phyloP scores from a whole-genome alignment of 2,888 invertebrate genomes.

The Andrena fulva region DNA sequence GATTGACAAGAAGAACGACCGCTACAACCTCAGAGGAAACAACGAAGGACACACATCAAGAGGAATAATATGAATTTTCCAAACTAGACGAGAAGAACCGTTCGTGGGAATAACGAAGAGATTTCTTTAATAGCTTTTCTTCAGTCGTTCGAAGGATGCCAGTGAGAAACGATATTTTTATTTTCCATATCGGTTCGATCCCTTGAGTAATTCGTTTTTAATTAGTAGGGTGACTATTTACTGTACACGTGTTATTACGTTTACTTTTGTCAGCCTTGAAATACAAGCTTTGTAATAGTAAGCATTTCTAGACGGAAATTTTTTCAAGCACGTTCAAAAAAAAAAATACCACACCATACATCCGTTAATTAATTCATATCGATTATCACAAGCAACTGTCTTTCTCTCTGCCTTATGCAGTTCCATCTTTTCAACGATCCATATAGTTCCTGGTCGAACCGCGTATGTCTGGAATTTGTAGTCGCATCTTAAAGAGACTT shows the following conservation, averaged over 20 bases:
- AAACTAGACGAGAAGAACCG: constrained; percentile 1
- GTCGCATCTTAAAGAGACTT: not conserved
- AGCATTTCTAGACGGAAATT: constrained; percentile 8
- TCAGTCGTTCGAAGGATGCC: not conserved
- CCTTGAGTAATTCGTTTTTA: constrained; percentile 17
- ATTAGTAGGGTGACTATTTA: not conserved
- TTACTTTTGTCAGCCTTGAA: constrained; percentile 41
- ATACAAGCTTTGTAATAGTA: constrained; percentile 19
- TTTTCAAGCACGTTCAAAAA: constrained; percentile 24
- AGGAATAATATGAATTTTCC: constrained; percentile 36
- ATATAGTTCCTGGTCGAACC: constrained; percentile 37
- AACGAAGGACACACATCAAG: constrained; percentile 32
- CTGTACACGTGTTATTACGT: constrained; percentile 24
- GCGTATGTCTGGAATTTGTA: constrained; percentile 9
- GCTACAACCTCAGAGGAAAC: constrained; percentile 27
- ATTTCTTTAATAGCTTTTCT: constrained; percentile 3
- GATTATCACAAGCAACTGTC: constrained; percentile 30
- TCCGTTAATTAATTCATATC: constrained; percentile 16
- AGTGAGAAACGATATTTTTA: constrained; percentile 8
- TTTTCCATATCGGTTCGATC: constrained; percentile 18
- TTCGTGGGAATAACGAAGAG: not conserved
- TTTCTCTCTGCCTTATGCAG: constrained; percentile 54
- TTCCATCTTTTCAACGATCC: constrained; percentile 59
- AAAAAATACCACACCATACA: constrained; percentile 9
- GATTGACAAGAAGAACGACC: constrained; percentile 21